Percentiles rank a stretch among this genome's conserved stretches.
Conservation (phyloP, 2,888 invertebrate species). For the Pandemis cinnamomeana region DNA sequence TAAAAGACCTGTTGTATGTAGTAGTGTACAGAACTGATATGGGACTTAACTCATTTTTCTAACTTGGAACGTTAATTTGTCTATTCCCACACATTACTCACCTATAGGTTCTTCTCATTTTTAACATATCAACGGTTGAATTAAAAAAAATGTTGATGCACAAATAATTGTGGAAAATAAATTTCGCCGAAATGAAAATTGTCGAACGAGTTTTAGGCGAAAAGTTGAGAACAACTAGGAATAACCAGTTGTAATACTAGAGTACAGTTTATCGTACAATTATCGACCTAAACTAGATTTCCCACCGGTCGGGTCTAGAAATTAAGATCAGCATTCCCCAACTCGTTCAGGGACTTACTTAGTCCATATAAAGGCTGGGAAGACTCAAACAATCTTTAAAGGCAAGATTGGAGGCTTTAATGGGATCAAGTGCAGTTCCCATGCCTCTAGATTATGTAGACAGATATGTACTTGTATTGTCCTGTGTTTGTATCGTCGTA, state of each 20-base stretch:
- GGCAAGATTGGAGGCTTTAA: slow-evolving; percentile 20
- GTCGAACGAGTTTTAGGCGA: no score
- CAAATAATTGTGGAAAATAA: no score
- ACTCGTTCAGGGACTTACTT: slow-evolving; percentile 14
- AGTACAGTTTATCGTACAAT: not conserved
- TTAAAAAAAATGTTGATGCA: no score
- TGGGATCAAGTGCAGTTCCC: slow-evolving; percentile 25
- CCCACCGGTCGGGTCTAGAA: slow-evolving; percentile 14
- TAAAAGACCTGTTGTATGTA: no score
- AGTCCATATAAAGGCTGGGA: slow-evolving; percentile 14
- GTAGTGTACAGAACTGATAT: no score
- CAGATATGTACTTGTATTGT: not conserved
- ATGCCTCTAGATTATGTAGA: slow-evolving; percentile 14
- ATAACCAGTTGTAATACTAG: not conserved
- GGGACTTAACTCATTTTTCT: no score
- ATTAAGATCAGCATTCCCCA: slow-evolving; percentile 31
- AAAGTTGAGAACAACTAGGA: no score
- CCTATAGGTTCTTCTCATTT: not conserved
- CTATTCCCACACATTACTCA: no score
- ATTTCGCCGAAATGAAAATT: no score
- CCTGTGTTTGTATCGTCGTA: not conserved
- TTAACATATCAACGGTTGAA: not conserved
- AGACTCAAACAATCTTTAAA: slow-evolving; percentile 26
- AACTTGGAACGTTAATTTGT: no score
- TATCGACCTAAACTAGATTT: slow-evolving; percentile 6